A percentile compares a stretch with the other conserved stretches of the same genome.
Conservation (phyloP, 2,797 vertebrate genomes). For the Cryptoblepharus egeriae region DNA sequence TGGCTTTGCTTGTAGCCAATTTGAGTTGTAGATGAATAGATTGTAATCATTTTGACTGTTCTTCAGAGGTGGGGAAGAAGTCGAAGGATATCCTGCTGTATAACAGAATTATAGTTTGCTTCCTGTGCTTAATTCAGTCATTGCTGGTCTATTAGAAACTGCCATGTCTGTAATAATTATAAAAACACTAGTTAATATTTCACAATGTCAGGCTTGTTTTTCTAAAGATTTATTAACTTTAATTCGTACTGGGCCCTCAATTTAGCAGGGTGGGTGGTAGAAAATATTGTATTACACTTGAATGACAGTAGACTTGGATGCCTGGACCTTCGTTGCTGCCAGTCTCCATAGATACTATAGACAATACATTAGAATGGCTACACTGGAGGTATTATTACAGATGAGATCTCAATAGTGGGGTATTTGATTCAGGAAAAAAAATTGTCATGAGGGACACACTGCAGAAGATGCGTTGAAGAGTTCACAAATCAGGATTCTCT, state of each 20-base stretch:
- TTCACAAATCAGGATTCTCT: conserved; percentile 5
- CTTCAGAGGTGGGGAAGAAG: neutral
- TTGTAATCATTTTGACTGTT: neutral
- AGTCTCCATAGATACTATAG: conserved; percentile 34
- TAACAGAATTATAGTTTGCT: neutral
- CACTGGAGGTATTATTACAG: neutral
- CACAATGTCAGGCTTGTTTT: conserved; percentile 60
- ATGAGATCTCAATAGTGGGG: neutral
- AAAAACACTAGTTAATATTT: conserved; percentile 66
- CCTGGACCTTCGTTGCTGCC: conserved; percentile 36
- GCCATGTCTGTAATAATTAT: conserved; percentile 54
- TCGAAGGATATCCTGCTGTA: neutral
- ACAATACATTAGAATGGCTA: conserved; percentile 19
- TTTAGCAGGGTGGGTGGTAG: conserved; percentile 44
- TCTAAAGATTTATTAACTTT: conserved; percentile 60
- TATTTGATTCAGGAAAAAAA: neutral
- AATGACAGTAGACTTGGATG: conserved; percentile 22
- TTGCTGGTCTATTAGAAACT: conserved; percentile 40
- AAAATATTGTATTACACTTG: conserved; percentile 28
- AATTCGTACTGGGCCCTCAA: conserved; percentile 53
- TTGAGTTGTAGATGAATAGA: neutral
- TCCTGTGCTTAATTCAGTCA: neutral
- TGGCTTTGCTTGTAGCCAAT: neutral
- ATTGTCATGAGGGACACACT: neutral
- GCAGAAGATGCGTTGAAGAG: neutral